A percentile compares a stretch with the other conserved stretches of the same genome.
Evolutionary conservation across 1,140 invertebrate species (phyloP).

Genomic region (Orius laevigatus): DNA sequence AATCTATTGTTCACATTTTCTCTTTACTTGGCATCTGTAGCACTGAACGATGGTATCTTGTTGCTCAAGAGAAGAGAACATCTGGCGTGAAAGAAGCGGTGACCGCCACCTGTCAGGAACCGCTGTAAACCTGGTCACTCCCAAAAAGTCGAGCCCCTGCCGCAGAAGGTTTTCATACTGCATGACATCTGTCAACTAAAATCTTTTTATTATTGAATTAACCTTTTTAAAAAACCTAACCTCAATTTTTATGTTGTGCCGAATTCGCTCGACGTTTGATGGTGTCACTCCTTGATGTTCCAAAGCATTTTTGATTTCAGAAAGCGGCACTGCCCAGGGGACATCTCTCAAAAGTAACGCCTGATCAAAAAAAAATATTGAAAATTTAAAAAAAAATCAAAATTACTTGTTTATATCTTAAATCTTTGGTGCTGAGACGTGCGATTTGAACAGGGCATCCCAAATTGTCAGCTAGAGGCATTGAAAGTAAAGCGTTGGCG

Average conservation of each 20-base stretch:
- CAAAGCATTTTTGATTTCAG: conserved; percentile 29
- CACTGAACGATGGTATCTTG: conserved; percentile 29
- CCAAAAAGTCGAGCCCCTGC: conserved; percentile 32
- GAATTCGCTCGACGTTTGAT: conserved; percentile 20
- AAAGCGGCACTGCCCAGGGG: conserved; percentile 31
- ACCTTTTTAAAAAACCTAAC: conserved; percentile 20
- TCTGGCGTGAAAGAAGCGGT: background rate
- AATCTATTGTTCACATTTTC: background rate
- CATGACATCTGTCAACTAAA: conserved; percentile 27
- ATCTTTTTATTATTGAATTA: background rate
- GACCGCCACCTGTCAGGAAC: conserved; percentile 29
- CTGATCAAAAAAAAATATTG: conserved; percentile 19
- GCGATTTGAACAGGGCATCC: conserved; percentile 30
- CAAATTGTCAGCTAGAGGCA: conserved; percentile 26
- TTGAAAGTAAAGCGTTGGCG: conserved; percentile 26
- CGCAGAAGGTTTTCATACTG: conserved; percentile 30
- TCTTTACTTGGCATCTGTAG: conserved; percentile 28
- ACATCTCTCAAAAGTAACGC: conserved; percentile 29
- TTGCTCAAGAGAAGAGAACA: conserved; percentile 12
- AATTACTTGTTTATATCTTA: conserved; percentile 22
- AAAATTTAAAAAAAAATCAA: background rate
- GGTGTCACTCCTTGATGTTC: conserved; percentile 27
- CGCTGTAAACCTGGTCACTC: conserved; percentile 28
- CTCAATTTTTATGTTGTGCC: conserved; percentile 31
- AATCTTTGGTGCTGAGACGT: conserved; percentile 29